Conservation (phyloP, 2,113 vertebrate genomes). For the Gasterosteus aculeatus region DNA sequence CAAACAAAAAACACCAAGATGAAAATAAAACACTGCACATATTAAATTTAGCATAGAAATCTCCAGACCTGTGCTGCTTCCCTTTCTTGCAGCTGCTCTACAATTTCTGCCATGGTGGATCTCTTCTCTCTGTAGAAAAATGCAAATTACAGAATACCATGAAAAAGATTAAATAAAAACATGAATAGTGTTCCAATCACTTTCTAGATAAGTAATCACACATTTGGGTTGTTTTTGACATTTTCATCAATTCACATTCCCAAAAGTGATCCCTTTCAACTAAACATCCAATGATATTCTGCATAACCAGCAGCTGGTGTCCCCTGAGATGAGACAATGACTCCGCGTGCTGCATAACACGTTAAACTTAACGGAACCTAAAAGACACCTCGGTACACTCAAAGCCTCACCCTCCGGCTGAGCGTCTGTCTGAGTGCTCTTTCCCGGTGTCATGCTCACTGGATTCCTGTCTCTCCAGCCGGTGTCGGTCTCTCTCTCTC, state of each 20-base stretch:
- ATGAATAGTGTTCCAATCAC: neutral
- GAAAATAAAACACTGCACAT: neutral
- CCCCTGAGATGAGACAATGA: neutral
- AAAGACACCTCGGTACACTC: neutral
- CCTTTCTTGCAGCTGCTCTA: conserved; percentile 94
- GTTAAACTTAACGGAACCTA: neutral
- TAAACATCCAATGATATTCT: neutral
- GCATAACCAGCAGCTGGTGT: neutral
- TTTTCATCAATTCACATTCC: no score
- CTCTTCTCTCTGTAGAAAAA: conserved; percentile 78
- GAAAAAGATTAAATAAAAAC: neutral
- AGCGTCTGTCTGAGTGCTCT: conserved; percentile 81
- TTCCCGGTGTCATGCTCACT: conserved; percentile 87
- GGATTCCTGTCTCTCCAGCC: conserved; percentile 88
- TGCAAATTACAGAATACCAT: conserved; percentile 11
- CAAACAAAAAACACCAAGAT: neutral
- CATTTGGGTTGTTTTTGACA: neutral
- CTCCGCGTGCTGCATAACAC: neutral
- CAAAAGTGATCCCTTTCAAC: neutral
- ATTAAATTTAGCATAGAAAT: conserved; percentile 1
- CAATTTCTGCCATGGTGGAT: conserved; percentile 90
- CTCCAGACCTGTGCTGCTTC: conserved; percentile 83
- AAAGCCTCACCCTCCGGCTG: conserved; percentile 72
- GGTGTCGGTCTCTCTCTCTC: conserved; percentile 84
- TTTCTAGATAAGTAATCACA: neutral